Base-by-base conservation (phyloP, 1,140 invertebrate genomes). In the Kradibia gibbosae region DNA sequence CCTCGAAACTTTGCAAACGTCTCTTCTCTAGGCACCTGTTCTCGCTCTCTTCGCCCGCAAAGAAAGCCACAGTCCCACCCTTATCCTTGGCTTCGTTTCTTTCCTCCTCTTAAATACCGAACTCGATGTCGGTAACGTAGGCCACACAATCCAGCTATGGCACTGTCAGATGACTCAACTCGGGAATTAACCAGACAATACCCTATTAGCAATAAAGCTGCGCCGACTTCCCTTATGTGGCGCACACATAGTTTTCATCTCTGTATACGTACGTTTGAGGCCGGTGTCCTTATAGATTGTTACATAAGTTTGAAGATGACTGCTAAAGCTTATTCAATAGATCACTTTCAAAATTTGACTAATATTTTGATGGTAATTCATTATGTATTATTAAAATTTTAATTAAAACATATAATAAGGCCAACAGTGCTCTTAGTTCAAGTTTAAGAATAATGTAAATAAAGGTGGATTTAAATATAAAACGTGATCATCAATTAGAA, bases 181-280 rank as follows among this genome's bases (percentile, higher is more conserved):
- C 81, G 73, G 75, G 82, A 85, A 86, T 87, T 85, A 87, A 86
- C 82, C 84, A 80, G 78, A 75, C 81, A 85, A 86, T 86, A 85
- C 85, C 84, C 84, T 84, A 86, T 86, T 86, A 86, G 85, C 85
- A 85, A 86, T 87, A 88, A 88, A 88, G 81, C 83, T 76, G 74
- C 48, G 53, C 39, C 53, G 57, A 17, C 62, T 81, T 62, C 28
- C 28, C 60, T 62, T 62, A 62, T 34, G 34, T 36, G 17, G 28
- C 31, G 5, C 60, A 31, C 31, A 17, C 28, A 62, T 62, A 0
- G 17, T 62, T 62, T 62, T 34, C 50, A 3, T 25, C 60, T 34
- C 25, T 34, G 36, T 75, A 60, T 75, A 13, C 31, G 3, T 25
- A 62, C 3, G 8, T 34, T 31, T 34, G 60, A 4, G 17, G 57